Percentiles rank a stretch among this genome's conserved stretches.
These are phyloP conservation scores for Drosophila melanosoma DNA, from an alignment of 2,888 invertebrate species.

Conservation along the genomic window DNA sequence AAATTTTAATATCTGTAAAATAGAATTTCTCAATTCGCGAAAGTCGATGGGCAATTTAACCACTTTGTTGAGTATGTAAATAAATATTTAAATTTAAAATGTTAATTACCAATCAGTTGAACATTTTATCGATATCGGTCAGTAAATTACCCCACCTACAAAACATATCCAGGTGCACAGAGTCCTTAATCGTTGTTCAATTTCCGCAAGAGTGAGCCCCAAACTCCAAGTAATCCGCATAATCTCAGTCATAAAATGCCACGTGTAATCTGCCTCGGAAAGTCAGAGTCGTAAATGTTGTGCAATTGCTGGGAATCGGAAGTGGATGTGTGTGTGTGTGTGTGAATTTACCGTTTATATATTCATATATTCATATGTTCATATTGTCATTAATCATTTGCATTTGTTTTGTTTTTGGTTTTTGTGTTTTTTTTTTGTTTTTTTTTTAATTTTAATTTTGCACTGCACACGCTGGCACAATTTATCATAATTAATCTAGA, in stretches of 20 bases:
- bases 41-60: not conserved
- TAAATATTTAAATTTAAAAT: not conserved
- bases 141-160: constrained; percentile 33
- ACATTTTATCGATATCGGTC: constrained; percentile 10
- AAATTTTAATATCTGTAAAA: not conserved
- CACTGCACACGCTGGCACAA: constrained; percentile 41
- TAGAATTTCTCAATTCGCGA: not conserved
- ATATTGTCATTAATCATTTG: constrained; percentile 65
- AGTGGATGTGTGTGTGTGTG: not conserved
- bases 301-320: constrained; percentile 31
- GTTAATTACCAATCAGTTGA: constrained; percentile 6
- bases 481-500: constrained; percentile 74
- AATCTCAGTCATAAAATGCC: constrained; percentile 49
- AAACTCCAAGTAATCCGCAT: constrained; percentile 64
- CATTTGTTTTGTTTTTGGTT: not conserved
- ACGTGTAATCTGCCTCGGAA: constrained; percentile 33
- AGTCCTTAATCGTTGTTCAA: constrained; percentile 71
- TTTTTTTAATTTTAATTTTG: constrained; percentile 57
- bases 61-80: not conserved
- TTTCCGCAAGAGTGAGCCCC: constrained; percentile 43
- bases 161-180: constrained; percentile 25
- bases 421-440: constrained; percentile 11
- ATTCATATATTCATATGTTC: constrained; percentile 33
- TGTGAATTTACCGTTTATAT: not conserved
- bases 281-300: constrained; percentile 53